Percentiles rank a stretch among this genome's conserved stretches.
Conservation (phyloP, 2,113 vertebrate species). For the Alethe castanea region DNA sequence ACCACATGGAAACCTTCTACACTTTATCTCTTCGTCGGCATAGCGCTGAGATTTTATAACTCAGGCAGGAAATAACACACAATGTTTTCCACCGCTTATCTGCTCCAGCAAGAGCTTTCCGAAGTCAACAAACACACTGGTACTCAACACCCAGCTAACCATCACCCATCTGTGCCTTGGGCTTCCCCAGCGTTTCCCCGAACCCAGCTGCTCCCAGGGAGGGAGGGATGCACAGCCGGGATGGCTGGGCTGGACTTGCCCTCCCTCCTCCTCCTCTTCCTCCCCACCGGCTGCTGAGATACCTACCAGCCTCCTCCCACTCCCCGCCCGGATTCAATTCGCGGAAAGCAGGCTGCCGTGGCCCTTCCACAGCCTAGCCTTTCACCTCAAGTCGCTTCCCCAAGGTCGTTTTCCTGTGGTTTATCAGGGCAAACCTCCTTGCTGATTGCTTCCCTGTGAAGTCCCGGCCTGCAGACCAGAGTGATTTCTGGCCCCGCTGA, state of each 20-base stretch:
- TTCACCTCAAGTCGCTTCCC: background rate
- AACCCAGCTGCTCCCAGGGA: rapidly evolving
- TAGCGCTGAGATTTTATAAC: rapidly evolving
- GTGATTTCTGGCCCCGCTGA: background rate
- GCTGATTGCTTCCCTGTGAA: background rate
- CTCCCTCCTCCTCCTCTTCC: background rate
- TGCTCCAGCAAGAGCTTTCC: background rate
- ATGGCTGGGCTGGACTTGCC: background rate
- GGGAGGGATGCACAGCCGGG: background rate
- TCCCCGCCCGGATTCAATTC: background rate
- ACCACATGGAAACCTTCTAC: background rate
- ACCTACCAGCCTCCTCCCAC: background rate
- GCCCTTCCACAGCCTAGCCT: background rate
- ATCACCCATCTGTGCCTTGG: rapidly evolving
- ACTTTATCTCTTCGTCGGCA: rapidly evolving
- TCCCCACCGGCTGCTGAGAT: rapidly evolving
- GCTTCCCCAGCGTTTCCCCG: rapidly evolving
- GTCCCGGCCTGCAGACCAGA: background rate
- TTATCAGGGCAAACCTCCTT: background rate
- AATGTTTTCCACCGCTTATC: rapidly evolving
- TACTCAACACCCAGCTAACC: no score
- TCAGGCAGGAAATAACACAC: background rate
- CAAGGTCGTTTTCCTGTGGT: background rate
- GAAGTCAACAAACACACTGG: background rate
- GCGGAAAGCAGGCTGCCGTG: background rate